Evolutionary conservation across 2,113 vertebrate species (phyloP), one percentile per base, ranked within the genome.

Genomic region (Fregata magnificens): DNA sequence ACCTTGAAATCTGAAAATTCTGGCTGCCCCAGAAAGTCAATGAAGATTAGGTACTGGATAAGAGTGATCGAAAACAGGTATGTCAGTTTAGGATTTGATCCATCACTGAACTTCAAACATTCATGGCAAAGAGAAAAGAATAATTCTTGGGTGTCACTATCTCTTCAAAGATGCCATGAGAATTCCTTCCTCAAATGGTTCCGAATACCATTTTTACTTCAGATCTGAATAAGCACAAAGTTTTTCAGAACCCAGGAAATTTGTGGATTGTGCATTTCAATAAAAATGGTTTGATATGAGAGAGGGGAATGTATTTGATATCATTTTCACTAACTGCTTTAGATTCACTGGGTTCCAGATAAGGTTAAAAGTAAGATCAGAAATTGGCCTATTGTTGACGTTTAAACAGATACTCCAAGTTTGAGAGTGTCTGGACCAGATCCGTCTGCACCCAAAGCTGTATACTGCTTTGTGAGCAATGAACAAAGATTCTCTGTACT

Each of bases 31-130:
- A 56, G 52, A 56, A 85, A 17, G 50, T 49, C n/a, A 49, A 13
- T 53, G 24, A 90, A 62, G 65, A 58, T 62, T 53, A 56, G 8
- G 5, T 36, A 50, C 13, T n/a, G 32, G 22, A 50, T 55, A 36
- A 62, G 15, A 90, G 32, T 0, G 0, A 59, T 0, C 2, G 2
- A 66, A 93, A 90, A 2, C 38, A 50, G 10, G 8, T 36, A 8
- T 19, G 24, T 58, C 19, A 12, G 11, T 38, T 77, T 78, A 15
- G 9, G n/a, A 62, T 13, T 53, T 5, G 55, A 59, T 71, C 32
- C 16, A 28, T 47, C 40, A 50, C 26, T 55, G 53, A 76, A 55
- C 9, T 59, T 59, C 47, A 74, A 70, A 40, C 17, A 9, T 52
- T 40, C 9, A 19, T 13, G 8, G 47, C 16, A 80, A 88, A 95